These are phyloP conservation scores for Zaprionus tsacasi DNA, from an alignment of 1,140 invertebrate species.

Conservation along the genomic window DNA sequence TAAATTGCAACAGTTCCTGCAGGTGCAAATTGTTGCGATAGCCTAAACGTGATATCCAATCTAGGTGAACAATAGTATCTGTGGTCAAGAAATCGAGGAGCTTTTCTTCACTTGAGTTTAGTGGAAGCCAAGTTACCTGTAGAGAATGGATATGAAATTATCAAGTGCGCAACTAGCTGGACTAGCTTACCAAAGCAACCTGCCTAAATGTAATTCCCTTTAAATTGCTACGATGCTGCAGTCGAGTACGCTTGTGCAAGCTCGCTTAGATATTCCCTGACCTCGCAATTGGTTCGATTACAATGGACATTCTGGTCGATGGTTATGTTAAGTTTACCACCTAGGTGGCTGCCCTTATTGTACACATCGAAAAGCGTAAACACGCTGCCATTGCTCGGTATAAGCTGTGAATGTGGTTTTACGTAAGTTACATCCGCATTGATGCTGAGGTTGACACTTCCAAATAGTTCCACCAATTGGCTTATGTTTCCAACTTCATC, in stretches of 20 bases:
- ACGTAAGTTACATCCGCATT: slow-evolving; percentile 68
- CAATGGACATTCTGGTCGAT: slow-evolving; percentile 67
- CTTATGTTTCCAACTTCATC: slow-evolving; percentile 52
- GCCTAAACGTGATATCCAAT: slow-evolving; percentile 64
- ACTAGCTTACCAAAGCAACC: slow-evolving; percentile 55
- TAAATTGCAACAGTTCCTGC: slow-evolving; percentile 61
- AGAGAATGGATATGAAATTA: not conserved
- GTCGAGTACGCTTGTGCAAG: slow-evolving; percentile 53
- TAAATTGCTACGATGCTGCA: slow-evolving; percentile 64
- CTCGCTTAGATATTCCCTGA: slow-evolving; percentile 55
- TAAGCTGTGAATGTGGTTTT: slow-evolving; percentile 4
- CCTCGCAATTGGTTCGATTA: slow-evolving; percentile 42
- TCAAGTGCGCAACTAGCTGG: not conserved
- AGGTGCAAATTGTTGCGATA: slow-evolving; percentile 50
- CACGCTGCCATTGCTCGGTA: not conserved
- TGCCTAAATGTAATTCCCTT: slow-evolving; percentile 66
- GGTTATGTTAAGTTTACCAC: slow-evolving; percentile 72
- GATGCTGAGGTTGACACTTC: slow-evolving; percentile 62
- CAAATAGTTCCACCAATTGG: slow-evolving; percentile 42
- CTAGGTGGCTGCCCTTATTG: slow-evolving; percentile 71
- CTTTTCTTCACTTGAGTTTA: slow-evolving; percentile 35
- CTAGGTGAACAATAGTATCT: slow-evolving; percentile 44
- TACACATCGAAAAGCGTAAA: slow-evolving; percentile 74
- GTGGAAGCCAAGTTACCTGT: slow-evolving; percentile 52
- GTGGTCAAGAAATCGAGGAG: slow-evolving; percentile 52